Conservation (phyloP, 2,888 invertebrate species). For the Temnothorax ravouxi region DNA sequence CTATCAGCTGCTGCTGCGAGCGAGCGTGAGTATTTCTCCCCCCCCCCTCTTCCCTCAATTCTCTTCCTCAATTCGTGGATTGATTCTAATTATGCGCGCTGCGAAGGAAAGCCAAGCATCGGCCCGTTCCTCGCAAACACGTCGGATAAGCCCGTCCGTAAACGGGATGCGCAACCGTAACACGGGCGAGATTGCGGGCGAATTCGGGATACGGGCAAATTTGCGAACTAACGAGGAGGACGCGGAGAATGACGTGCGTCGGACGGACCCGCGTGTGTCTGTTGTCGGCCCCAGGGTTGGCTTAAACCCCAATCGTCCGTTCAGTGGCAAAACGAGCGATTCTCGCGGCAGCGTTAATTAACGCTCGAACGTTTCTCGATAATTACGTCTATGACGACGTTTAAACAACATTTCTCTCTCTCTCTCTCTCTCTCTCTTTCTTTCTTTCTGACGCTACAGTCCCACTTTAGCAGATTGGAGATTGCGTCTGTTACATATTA, state of each 20-base stretch:
- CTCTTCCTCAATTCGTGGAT: slow-evolving; percentile 62
- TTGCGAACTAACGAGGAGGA: slow-evolving; percentile 35
- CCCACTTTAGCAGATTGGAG: background rate
- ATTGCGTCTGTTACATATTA: background rate
- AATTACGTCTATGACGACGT: slow-evolving; percentile 12
- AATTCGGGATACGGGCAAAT: slow-evolving; percentile 29
- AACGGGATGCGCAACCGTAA: slow-evolving; percentile 23
- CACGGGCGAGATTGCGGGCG: slow-evolving; percentile 2
- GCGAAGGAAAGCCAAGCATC: background rate
- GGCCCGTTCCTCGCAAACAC: slow-evolving; percentile 1
- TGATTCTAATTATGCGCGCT: slow-evolving; percentile 74
- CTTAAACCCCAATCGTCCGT: slow-evolving; percentile 11
- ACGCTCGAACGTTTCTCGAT: slow-evolving; percentile 19
- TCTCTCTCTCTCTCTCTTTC: background rate
- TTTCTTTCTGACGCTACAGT: background rate
- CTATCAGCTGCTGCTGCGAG: slow-evolving; percentile 92
- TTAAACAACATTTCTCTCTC: background rate
- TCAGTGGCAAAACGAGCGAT: slow-evolving; percentile 8
- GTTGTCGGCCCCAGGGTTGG: background rate
- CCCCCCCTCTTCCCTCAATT: too few species aligned
- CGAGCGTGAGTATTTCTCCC: slow-evolving; percentile 89
- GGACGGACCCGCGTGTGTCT: background rate
- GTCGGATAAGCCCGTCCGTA: slow-evolving; percentile 48
- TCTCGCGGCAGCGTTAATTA: slow-evolving; percentile 29
- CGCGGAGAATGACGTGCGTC: slow-evolving; percentile 29